Conservation (phyloP, 2,797 vertebrate species). For the Gallinago stenura region DNA sequence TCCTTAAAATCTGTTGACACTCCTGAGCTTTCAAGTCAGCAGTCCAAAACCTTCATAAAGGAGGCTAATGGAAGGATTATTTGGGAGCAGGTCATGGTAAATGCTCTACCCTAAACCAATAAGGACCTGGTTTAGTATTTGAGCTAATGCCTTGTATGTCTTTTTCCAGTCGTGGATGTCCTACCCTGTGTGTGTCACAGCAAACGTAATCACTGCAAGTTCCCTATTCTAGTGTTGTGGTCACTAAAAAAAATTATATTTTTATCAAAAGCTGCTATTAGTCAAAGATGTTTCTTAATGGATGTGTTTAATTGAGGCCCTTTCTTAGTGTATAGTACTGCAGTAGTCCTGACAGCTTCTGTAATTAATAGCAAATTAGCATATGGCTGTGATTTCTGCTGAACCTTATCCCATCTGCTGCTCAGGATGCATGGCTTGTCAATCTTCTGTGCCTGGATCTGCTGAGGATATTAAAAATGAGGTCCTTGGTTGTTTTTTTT, state of each 20-base stretch:
- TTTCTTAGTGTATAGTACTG: background rate
- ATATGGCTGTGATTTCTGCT: background rate
- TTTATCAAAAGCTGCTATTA: background rate
- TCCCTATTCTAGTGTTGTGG: background rate
- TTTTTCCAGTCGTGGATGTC: background rate
- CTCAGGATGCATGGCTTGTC: background rate
- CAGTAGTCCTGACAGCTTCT: background rate
- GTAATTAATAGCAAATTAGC: conserved; percentile 70
- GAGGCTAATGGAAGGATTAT: background rate
- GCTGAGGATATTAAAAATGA: background rate
- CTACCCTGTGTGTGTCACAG: background rate
- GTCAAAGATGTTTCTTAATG: background rate
- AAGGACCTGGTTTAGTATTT: background rate
- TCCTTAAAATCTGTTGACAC: background rate
- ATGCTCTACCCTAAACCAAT: background rate
- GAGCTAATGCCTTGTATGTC: background rate
- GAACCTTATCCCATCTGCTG: conserved; percentile 48
- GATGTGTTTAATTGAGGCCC: background rate
- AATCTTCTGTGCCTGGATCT: background rate
- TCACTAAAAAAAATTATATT: background rate
- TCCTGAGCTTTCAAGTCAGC: background rate
- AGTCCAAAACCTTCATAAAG: background rate
- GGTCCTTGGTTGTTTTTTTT: background rate
- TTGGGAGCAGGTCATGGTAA: background rate
- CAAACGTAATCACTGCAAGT: background rate